phyloP scores from a whole-genome alignment of 2,888 invertebrate species.

The Platycheirus albimanus region DNA sequence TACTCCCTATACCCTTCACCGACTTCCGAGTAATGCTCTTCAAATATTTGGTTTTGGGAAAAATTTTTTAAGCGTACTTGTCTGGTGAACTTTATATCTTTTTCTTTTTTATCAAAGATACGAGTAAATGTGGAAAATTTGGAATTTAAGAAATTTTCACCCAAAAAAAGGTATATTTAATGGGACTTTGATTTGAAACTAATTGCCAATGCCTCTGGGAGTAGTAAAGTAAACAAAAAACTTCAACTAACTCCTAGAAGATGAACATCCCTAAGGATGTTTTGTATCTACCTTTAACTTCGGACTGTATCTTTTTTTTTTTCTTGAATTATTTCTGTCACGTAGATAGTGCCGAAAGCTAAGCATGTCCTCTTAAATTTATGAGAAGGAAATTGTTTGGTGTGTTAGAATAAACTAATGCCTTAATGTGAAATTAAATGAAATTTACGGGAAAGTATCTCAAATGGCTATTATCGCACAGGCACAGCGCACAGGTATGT shows the following conservation, averaged over 20 bases:
- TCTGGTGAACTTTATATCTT: background rate
- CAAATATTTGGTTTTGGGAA: background rate
- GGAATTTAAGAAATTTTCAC: no score
- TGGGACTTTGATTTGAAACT: background rate
- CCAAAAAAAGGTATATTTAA: background rate
- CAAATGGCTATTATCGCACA: background rate
- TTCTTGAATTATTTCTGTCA: background rate
- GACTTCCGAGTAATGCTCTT: no score
- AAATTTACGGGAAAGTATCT: background rate
- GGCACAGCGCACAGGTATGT: no score
- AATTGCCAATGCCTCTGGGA: background rate
- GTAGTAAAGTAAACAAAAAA: background rate
- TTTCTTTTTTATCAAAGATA: background rate
- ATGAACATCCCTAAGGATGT: background rate
- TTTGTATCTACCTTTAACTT: background rate
- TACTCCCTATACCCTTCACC: no score
- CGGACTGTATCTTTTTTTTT: no score
- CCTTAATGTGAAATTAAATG: background rate
- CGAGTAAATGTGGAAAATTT: background rate
- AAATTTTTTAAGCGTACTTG: background rate
- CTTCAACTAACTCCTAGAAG: no score
- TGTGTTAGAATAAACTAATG: background rate
- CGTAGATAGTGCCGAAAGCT: background rate
- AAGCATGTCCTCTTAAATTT: background rate
- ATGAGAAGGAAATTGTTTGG: background rate